Evolutionary conservation across 1,140 invertebrate species (phyloP).

Genomic region (Grapholita molesta): DNA sequence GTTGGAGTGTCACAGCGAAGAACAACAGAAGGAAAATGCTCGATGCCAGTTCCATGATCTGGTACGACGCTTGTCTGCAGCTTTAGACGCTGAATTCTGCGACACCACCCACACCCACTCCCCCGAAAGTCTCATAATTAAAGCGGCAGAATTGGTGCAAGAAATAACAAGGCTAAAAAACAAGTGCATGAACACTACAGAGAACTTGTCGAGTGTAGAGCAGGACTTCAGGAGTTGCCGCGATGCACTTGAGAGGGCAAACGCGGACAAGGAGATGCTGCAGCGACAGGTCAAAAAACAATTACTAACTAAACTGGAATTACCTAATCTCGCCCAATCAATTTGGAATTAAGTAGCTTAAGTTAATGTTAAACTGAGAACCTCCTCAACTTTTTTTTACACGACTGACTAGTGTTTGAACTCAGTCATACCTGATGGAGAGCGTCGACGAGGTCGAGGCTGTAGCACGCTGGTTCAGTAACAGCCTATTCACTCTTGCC

Average conservation of each 20-base stretch:
- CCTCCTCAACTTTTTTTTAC: too few species aligned
- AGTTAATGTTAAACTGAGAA: too few species aligned
- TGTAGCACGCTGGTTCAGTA: too few species aligned
- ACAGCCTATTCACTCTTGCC: too few species aligned
- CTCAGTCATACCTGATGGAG: too few species aligned
- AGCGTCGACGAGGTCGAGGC: too few species aligned
- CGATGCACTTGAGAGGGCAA: conserved; percentile 81
- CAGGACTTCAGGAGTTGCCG: conserved; percentile 82
- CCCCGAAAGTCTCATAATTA: conserved; percentile 83
- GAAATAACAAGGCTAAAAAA: conserved; percentile 79
- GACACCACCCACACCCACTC: conserved; percentile 80
- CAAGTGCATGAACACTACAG: conserved; percentile 79
- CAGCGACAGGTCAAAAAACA: conserved; percentile 84
- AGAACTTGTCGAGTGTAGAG: conserved; percentile 81
- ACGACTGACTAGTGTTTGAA: too few species aligned
- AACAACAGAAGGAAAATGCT: conserved; percentile 82
- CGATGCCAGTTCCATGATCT: conserved; percentile 84
- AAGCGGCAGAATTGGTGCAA: conserved; percentile 85
- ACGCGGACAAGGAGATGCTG: conserved; percentile 83
- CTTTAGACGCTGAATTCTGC: conserved; percentile 83
- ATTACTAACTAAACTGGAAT: too few species aligned
- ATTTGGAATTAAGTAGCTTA: too few species aligned
- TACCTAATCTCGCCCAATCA: not conserved
- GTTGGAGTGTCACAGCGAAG: conserved; percentile 83
- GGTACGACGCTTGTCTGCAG: conserved; percentile 82